A percentile compares a stretch with the other conserved stretches of the same genome.
phyloP scores from a whole-genome alignment of 2,113 vertebrate genomes.

The Anhinga rufa region DNA sequence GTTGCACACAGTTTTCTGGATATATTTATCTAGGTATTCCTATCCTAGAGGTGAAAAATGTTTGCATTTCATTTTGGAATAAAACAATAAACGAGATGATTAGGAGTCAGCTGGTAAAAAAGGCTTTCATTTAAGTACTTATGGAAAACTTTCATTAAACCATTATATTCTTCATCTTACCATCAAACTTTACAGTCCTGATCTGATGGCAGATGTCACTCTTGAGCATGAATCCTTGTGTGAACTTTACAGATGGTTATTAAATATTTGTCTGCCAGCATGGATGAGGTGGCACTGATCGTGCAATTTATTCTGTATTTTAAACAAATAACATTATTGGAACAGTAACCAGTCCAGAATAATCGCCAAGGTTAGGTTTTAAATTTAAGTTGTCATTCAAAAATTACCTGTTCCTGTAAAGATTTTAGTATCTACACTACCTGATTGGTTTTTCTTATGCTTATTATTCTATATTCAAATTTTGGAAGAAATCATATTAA shows the following conservation, averaged over 20 bases:
- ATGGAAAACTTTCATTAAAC: not conserved
- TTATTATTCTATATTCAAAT: not conserved
- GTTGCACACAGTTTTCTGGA: not conserved
- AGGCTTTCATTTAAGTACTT: not conserved
- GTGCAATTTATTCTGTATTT: conserved; percentile 25
- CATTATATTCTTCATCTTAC: not conserved
- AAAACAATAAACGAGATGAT: not conserved
- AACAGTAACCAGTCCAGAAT: not conserved
- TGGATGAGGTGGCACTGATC: conserved; percentile 11
- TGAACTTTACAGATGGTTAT: conserved; percentile 36
- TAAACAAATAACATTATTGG: not conserved
- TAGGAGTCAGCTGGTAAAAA: not conserved
- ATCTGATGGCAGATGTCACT: conserved; percentile 43
- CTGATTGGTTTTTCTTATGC: not conserved
- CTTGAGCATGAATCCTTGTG: not conserved
- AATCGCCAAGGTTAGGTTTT: not conserved
- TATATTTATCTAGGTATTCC: not conserved
- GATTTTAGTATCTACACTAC: not conserved
- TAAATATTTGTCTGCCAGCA: conserved; percentile 31
- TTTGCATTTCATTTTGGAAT: not conserved
- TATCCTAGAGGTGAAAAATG: not conserved
- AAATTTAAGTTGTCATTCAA: not conserved
- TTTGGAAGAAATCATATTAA: not conserved
- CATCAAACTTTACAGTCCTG: not conserved
- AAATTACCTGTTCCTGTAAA: not conserved